These are phyloP conservation scores for Lycocerus yunnanus DNA, from an alignment of 2,888 invertebrate genomes.

Conservation along the genomic window DNA sequence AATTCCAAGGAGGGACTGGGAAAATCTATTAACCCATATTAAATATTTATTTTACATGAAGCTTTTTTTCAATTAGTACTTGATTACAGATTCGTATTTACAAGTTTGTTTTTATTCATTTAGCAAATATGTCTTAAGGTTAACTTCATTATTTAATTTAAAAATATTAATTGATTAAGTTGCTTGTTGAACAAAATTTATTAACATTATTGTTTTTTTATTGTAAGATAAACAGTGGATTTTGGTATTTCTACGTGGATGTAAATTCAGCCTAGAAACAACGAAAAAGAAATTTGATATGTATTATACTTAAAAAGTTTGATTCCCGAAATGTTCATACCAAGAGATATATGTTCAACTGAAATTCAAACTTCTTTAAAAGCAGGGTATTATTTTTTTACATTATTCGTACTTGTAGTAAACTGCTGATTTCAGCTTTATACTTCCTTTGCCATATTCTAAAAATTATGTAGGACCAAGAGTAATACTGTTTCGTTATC, in stretches of 20 bases:
- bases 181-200: too few relatives aligned
- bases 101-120: too few relatives aligned
- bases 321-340: constrained; percentile 62
- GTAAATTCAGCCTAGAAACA: constrained; percentile 61
- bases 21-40: too few relatives aligned
- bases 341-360: constrained; percentile 55
- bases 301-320: constrained; percentile 63
- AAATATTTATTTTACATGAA: too few relatives aligned
- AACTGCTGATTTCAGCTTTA: neutral
- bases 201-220: too few relatives aligned
- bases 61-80: too few relatives aligned
- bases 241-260: constrained; percentile 59
- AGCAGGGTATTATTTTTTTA: neutral
- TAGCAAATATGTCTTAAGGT: too few relatives aligned
- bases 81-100: too few relatives aligned
- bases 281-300: constrained; percentile 62
- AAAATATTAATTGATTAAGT: too few relatives aligned
- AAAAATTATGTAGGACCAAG: neutral
- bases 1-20: too few relatives aligned
- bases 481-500: neutral
- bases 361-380: constrained; percentile 36
- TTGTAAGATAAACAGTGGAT: constrained; percentile 63
- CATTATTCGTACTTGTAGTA: neutral
- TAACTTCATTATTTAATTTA: too few relatives aligned
- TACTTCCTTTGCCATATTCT: neutral